A percentile compares a stretch with the other conserved stretches of the same genome.
phyloP scores from a whole-genome alignment of 2,888 invertebrate species.

The Heliconius erato region DNA sequence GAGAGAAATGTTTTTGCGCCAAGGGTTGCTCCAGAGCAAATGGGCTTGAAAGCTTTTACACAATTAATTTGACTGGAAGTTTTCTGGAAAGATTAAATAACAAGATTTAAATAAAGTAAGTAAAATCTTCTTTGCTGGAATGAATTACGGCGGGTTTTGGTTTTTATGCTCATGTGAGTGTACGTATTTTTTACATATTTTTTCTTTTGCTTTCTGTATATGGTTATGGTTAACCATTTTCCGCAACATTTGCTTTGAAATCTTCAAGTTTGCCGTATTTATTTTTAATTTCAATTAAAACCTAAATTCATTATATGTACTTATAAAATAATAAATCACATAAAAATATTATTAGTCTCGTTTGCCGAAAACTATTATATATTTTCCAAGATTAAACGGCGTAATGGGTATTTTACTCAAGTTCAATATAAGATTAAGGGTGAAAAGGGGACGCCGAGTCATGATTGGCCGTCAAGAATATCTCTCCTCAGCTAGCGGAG shows the following conservation, averaged over 20 bases:
- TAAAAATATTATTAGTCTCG: not conserved
- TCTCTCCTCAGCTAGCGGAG: conserved; percentile 35
- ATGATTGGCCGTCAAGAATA: conserved; percentile 45
- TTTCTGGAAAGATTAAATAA: conserved; percentile 33
- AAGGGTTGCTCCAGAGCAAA: conserved; percentile 63
- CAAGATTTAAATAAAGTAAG: conserved; percentile 21
- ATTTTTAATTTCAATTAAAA: not conserved
- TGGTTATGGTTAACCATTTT: not conserved
- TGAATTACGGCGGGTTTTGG: not conserved
- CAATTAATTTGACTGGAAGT: conserved; percentile 64
- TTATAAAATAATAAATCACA: too few relatives aligned
- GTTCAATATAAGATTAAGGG: conserved; percentile 48
- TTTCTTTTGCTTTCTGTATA: not conserved
- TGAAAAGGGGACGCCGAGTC: conserved; percentile 36
- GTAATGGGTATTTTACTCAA: conserved; percentile 41
- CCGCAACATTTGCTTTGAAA: not conserved
- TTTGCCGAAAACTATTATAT: conserved; percentile 1
- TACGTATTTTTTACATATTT: not conserved
- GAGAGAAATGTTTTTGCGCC: conserved; percentile 57
- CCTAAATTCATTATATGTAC: not conserved
- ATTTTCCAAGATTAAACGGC: conserved; percentile 31
- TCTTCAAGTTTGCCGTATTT: not conserved
- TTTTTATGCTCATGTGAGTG: not conserved
- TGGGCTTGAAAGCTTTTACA: conserved; percentile 66
- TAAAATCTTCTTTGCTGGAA: not conserved